Evolutionary conservation across 2,797 vertebrate species (phyloP).

Genomic region (Okamejei kenojei): DNA sequence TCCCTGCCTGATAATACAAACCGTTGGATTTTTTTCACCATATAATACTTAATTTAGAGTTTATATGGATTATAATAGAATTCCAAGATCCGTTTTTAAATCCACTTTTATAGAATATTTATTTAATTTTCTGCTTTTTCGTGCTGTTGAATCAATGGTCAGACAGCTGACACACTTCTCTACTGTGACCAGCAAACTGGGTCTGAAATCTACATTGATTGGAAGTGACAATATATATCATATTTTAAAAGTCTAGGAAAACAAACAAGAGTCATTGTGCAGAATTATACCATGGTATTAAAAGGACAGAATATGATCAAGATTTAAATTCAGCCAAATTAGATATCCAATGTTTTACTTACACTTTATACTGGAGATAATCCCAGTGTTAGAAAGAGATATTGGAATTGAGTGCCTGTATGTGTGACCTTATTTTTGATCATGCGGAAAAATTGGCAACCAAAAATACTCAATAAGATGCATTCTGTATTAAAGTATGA

Average conservation of each 20-base stretch:
- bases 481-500: neutral
- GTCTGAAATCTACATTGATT: neutral
- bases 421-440: neutral
- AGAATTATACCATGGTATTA: neutral
- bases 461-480: neutral
- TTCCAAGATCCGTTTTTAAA: neutral
- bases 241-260: neutral
- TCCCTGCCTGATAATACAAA: neutral
- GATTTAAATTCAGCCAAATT: neutral
- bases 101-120: neutral
- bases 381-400: neutral
- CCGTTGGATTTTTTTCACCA: neutral
- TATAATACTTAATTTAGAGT: neutral
- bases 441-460: neutral
- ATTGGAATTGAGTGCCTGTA: neutral
- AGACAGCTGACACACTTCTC: neutral
- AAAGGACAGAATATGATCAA: neutral
- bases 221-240: neutral
- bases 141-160: neutral
- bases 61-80: neutral
- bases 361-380: neutral
- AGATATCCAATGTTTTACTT: neutral
- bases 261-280: neutral
- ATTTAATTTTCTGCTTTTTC: neutral
- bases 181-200: neutral